Evolutionary conservation across 1,140 invertebrate genomes (phyloP).

Genomic region (Mylabris phalerata): DNA sequence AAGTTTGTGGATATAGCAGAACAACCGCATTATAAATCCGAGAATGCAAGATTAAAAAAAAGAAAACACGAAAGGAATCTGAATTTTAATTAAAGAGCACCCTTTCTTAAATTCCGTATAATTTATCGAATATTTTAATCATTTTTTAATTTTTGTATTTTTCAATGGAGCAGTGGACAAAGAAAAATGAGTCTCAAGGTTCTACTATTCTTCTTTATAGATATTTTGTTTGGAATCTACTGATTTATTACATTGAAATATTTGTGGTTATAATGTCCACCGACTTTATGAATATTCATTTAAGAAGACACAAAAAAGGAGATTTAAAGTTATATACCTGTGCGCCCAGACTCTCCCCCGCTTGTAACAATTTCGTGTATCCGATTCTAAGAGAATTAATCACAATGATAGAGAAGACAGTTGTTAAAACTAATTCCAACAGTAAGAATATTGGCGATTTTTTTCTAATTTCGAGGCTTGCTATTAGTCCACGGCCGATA

Average conservation of each 20-base stretch:
- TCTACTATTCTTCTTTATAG: not conserved
- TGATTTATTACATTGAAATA: slow-evolving; percentile 14
- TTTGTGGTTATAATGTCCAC: slow-evolving; percentile 12
- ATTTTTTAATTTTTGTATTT: slow-evolving; percentile 7
- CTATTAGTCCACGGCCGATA: too few species aligned
- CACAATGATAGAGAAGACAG: too few species aligned
- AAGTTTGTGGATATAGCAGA: too few species aligned
- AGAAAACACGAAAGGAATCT: not conserved
- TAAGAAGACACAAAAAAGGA: too few species aligned
- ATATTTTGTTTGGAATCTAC: slow-evolving; percentile 7
- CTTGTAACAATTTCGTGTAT: too few species aligned
- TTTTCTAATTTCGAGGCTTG: too few species aligned
- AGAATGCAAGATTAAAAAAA: slow-evolving; percentile 5
- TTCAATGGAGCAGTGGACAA: not conserved
- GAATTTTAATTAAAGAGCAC: slow-evolving; percentile 20
- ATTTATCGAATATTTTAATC: slow-evolving; percentile 17
- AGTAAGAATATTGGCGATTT: too few species aligned
- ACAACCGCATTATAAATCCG: slow-evolving; percentile 22
- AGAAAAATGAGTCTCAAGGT: slow-evolving; percentile 2
- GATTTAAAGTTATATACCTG: too few species aligned
- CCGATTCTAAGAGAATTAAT: too few species aligned
- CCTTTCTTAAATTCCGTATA: slow-evolving; percentile 13
- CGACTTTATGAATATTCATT: slow-evolving; percentile 14
- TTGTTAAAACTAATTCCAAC: too few species aligned
- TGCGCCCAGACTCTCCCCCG: too few species aligned